phyloP scores from a whole-genome alignment of 1,140 invertebrate genomes.

The Drosophila nigrodunni region DNA sequence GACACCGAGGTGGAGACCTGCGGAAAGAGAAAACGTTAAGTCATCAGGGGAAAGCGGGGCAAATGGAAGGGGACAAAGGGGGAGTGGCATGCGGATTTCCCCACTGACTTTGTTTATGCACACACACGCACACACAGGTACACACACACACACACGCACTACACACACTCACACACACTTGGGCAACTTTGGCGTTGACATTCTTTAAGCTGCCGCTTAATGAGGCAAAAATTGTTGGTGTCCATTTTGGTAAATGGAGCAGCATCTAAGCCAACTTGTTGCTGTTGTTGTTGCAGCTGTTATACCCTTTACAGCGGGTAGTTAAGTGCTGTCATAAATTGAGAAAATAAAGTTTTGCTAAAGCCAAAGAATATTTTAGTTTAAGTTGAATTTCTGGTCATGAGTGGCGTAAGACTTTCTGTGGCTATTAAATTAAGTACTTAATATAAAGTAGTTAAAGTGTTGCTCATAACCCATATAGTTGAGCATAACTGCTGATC shows the following conservation, averaged over 20 bases:
- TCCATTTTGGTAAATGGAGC: slow-evolving; percentile 77
- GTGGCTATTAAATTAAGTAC: too few species aligned
- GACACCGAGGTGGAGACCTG: slow-evolving; percentile 11
- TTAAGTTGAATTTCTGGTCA: too few species aligned
- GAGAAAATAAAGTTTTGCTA: too few species aligned
- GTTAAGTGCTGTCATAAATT: slow-evolving; percentile 6
- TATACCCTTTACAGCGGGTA: slow-evolving; percentile 8
- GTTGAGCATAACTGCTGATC: too few species aligned
- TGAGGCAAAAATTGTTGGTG: slow-evolving; percentile 75
- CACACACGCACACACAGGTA: slow-evolving; percentile 7
- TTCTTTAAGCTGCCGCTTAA: slow-evolving; percentile 64
- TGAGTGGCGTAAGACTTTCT: too few species aligned
- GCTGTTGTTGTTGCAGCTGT: slow-evolving; percentile 27
- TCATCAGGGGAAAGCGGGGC: not conserved
- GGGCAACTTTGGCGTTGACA: slow-evolving; percentile 54
- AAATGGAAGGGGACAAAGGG: not conserved
- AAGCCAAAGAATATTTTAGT: too few species aligned
- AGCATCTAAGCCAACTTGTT: slow-evolving; percentile 63
- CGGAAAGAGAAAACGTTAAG: slow-evolving; percentile 32
- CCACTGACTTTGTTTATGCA: slow-evolving; percentile 30
- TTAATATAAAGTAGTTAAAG: too few species aligned
- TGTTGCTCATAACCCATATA: too few species aligned
- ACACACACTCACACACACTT: slow-evolving; percentile 9
- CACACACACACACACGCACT: slow-evolving; percentile 8
- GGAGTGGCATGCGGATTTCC: slow-evolving; percentile 30